Percentiles rank a stretch among this genome's conserved stretches.
Conservation (phyloP, 2,113 vertebrate genomes). For the rabbit (Oryctolagus cuniculus) region DNA sequence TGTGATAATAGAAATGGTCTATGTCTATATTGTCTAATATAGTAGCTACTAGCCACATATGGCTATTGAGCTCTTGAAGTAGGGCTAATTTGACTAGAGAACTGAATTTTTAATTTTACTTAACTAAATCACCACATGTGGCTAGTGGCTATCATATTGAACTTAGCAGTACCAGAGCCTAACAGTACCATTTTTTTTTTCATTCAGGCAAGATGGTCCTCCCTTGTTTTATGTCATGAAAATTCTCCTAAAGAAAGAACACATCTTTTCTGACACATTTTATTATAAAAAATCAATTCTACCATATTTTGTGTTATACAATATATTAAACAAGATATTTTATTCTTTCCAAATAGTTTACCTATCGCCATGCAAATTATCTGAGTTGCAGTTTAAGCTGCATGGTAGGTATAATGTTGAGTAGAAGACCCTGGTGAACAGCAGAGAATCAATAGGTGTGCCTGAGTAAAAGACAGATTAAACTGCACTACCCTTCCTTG, state of each 20-base stretch:
- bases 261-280: slow-evolving; percentile 11
- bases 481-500: not conserved
- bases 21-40: not conserved
- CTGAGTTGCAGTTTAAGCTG: not conserved
- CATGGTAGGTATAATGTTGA: not conserved
- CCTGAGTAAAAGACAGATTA: not conserved
- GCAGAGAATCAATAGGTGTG: too few species aligned
- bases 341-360: slow-evolving; percentile 45
- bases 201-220: not conserved
- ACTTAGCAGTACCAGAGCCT: not conserved
- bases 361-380: not conserved
- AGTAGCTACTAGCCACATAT: not conserved
- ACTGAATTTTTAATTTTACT: not conserved
- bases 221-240: not conserved
- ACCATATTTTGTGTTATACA: not conserved
- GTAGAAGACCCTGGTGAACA: not conserved
- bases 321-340: slow-evolving; percentile 29
- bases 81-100: not conserved
- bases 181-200: slow-evolving; percentile 5
- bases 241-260: slow-evolving; percentile 29
- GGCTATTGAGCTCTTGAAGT: not conserved
- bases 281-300: not conserved
- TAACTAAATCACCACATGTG: not conserved
- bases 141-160: not conserved
- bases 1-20: slow-evolving; percentile 7